Evolutionary conservation across 2,797 vertebrate species (phyloP).

Genomic region (Sebastes steindachneri): DNA sequence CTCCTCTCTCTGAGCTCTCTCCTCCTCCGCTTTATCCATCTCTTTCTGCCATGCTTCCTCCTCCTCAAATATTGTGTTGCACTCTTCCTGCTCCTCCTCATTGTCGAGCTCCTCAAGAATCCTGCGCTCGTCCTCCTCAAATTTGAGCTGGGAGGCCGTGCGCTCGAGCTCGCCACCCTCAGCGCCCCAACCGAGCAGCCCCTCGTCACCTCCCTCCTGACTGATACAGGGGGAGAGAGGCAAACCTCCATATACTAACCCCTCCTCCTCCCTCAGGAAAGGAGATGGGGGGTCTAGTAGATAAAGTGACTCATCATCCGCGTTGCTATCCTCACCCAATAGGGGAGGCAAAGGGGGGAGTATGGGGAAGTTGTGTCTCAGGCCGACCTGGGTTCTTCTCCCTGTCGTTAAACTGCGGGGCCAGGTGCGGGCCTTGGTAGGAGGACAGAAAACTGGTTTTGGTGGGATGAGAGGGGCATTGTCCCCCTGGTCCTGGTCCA

Average conservation of each 20-base stretch:
- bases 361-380: constrained; percentile 79
- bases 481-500: constrained; percentile 82
- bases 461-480: constrained; percentile 81
- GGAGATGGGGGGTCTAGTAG: constrained; percentile 85
- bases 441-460: constrained; percentile 86
- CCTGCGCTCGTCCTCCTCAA: constrained; percentile 89
- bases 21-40: constrained; percentile 78
- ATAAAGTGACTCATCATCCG: constrained; percentile 84
- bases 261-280: constrained; percentile 80
- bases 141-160: constrained; percentile 93
- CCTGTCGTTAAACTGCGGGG: constrained; percentile 80
- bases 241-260: constrained; percentile 76
- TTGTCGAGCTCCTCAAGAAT: constrained; percentile 70
- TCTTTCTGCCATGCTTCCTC: constrained; percentile 77
- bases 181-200: constrained; percentile 78
- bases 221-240: constrained; percentile 94
- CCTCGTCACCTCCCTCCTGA: constrained; percentile 90
- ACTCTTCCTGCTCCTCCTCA: constrained; percentile 57
- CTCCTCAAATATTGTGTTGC: constrained; percentile 68
- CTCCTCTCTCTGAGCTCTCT: constrained; percentile 79
- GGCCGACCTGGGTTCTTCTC: constrained; percentile 69
- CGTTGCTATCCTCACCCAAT: constrained; percentile 78
- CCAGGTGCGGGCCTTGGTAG: constrained; percentile 87
- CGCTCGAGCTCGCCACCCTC: constrained; percentile 83
- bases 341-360: constrained; percentile 83